Evolutionary conservation across 2,797 vertebrate genomes (phyloP).

Genomic region (Urocyon cinereoargenteus): DNA sequence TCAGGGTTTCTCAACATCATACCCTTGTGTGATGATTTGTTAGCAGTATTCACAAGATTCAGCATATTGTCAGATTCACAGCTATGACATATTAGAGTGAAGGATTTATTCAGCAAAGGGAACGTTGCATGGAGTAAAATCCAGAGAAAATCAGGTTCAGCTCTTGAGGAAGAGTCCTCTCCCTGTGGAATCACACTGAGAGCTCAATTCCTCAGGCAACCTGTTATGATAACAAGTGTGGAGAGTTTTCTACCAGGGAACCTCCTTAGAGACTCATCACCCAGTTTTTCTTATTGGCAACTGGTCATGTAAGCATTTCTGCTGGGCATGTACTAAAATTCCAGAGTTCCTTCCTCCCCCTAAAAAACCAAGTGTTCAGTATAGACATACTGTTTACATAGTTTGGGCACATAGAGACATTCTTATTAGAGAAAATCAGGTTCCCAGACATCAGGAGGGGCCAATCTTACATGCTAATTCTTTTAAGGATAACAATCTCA

Average conservation of each 20-base stretch:
- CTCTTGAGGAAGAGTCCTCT: neutral
- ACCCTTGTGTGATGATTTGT: neutral
- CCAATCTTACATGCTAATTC: neutral
- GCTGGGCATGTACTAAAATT: neutral
- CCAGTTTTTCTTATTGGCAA: neutral
- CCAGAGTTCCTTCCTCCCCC: neutral
- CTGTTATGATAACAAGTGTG: neutral
- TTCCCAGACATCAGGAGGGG: neutral
- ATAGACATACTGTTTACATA: neutral
- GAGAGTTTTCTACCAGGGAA: neutral
- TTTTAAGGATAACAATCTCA: neutral
- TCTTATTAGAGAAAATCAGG: neutral
- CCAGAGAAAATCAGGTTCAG: neutral
- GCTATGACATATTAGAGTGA: too few relatives aligned
- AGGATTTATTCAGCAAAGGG: neutral
- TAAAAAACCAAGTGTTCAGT: neutral
- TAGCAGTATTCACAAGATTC: neutral
- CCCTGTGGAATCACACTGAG: neutral
- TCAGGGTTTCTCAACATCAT: neutral
- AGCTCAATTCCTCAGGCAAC: neutral
- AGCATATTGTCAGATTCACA: neutral
- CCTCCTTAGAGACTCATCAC: neutral
- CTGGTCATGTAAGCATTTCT: neutral
- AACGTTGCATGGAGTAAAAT: neutral
- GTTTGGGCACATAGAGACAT: neutral